A percentile compares a stretch with the other conserved stretches of the same genome.
These are phyloP conservation scores for Macrochelys suwanniensis DNA, from an alignment of 2,797 vertebrate genomes.

Conservation along the genomic window DNA sequence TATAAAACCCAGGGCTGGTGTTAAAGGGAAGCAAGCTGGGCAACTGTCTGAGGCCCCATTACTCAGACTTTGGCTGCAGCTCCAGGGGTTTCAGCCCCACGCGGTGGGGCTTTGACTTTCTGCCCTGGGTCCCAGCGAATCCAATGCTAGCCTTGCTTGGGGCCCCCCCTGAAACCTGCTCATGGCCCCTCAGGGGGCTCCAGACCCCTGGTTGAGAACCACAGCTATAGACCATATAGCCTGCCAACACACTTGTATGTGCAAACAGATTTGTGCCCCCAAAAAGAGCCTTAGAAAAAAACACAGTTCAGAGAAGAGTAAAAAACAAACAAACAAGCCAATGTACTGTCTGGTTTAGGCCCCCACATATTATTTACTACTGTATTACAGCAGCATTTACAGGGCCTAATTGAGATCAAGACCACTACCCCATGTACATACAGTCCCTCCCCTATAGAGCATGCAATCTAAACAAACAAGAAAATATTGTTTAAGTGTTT, in stretches of 20 bases:
- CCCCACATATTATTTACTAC: background rate
- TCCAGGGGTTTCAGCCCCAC: too few species aligned
- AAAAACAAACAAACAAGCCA: background rate
- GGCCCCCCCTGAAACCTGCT: too few species aligned
- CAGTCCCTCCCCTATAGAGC: background rate
- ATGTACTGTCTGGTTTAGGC: background rate
- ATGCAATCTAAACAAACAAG: background rate
- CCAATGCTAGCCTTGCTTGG: too few species aligned
- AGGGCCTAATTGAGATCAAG: slow-evolving; percentile 12
- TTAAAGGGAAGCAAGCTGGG: too few species aligned
- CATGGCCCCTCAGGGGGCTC: too few species aligned
- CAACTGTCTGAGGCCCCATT: too few species aligned
- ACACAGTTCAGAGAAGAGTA: background rate
- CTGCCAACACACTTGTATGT: background rate
- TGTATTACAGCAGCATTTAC: background rate
- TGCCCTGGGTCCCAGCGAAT: too few species aligned
- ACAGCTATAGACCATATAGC: background rate
- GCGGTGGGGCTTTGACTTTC: too few species aligned
- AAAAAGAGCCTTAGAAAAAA: background rate
- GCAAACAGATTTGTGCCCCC: background rate
- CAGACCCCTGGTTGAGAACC: too few species aligned
- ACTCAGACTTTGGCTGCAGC: too few species aligned
- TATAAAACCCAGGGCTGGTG: too few species aligned
- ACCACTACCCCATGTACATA: background rate
- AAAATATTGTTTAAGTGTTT: background rate